Evolutionary conservation across 2,888 invertebrate genomes (phyloP).

Genomic region (Euzophera pinguis): DNA sequence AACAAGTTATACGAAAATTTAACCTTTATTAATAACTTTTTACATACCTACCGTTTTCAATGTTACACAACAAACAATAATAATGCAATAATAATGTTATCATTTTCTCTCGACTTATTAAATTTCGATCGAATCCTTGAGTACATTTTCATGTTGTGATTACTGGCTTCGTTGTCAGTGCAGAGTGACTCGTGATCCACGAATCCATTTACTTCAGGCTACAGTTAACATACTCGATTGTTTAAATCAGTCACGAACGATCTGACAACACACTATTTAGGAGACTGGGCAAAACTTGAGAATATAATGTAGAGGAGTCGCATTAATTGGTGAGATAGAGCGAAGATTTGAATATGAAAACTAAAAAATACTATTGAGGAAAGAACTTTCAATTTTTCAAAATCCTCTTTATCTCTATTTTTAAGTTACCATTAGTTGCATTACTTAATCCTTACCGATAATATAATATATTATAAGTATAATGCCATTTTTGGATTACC

Average conservation of each 20-base stretch:
- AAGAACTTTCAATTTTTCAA: no score
- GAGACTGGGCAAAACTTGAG: neutral
- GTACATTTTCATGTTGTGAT: neutral
- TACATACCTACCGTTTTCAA: neutral
- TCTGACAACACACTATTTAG: constrained; percentile 18
- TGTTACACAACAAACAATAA: no score
- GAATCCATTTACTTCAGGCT: constrained; percentile 20
- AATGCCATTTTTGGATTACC: no score
- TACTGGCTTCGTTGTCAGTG: neutral
- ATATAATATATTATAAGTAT: no score
- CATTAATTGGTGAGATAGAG: no score
- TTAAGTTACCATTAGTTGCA: no score
- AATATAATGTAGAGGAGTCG: neutral
- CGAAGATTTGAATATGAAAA: no score
- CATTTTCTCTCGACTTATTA: constrained; percentile 4
- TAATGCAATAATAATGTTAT: neutral
- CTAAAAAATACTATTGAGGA: no score
- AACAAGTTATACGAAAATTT: neutral
- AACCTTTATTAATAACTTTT: neutral
- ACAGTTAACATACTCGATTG: constrained; percentile 15
- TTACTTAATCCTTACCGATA: no score
- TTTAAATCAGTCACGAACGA: constrained; percentile 35
- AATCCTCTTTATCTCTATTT: no score
- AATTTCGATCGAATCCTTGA: constrained; percentile 1
- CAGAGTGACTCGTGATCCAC: constrained; percentile 20